Evolutionary conservation across 2,797 vertebrate species (phyloP), one percentile per base, ranked within the genome.

Genomic region (Megaceryle alcyon): DNA sequence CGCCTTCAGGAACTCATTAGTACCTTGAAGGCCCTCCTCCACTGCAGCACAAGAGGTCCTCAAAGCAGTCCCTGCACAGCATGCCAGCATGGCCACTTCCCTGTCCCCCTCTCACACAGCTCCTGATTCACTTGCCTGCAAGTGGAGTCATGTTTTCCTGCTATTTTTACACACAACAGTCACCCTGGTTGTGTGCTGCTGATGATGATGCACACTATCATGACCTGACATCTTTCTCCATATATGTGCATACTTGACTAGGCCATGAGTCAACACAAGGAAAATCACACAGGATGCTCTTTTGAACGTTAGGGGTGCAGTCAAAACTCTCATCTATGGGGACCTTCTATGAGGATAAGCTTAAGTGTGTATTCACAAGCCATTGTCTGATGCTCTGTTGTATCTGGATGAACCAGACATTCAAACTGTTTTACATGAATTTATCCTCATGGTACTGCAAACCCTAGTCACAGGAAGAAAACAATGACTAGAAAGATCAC

Each of bases 131-230:
- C 37, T 60, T 43, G 48, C 77, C 92, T 53, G 26, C 60, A 43
- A 88, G 37, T 3, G 2, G 43, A 94, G 60, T 93, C 71, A 82
- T 26, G 14, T 92, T 95, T 95, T 96, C 92, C 89, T 90, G 86
- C 91, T 95, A 91, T 96, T 96, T 95, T 92, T 96, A 87, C 57
- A 28, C 29, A 46, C 33, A 79, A 6, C 51, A 95, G 82, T 90
- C 95, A 91, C 66, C 56, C 48, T 5, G 8, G 63, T 37, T 70
- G 82, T 78, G 87, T 1, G 3, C 49, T 57, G 65, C 25, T 65
- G 20, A 48, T 28, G 39, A 13, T 92, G 89, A 94, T 90, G 73
- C 95, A 76, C 14, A 3, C 31, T 59, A 14, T 39, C 39, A 66
- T 77, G 85, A 91, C 79, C 82, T 84, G 75, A 76, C 51, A 72